Base-by-base conservation (phyloP, 2,113 vertebrate species). In the Eolophus roseicapilla region DNA sequence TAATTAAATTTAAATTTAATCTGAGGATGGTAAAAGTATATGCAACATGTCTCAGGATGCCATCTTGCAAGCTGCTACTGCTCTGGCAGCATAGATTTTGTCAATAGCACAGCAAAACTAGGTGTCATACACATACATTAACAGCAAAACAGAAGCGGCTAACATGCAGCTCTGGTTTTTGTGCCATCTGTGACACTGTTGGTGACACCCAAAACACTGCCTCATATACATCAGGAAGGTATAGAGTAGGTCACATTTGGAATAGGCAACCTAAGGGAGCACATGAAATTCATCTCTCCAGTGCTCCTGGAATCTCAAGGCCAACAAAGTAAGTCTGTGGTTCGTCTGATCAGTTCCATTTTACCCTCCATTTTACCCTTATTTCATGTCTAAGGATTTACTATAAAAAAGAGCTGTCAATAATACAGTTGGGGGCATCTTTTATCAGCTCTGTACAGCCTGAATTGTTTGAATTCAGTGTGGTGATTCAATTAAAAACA, bases 1-100 rank as follows among this genome's bases (percentile, higher is more conserved):
- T 79, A 92, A 81, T 64, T 92, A 84, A 79, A 39, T 89, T 91
- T 92, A 62, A 81, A 49, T 91, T 78, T 91, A 81, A 82, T 53
- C 27, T 79, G 50, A 95, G 9, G 62, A 37, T 57, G 27, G 13
- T 64, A 63, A 75, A 76, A 47, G 8, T 79, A 13, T 25, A 67
- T 49, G 41, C 0, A 3, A 47, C 9, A 10, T 44, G 13, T 83
- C 60, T 91, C 68, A 78, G 21, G 74, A 78, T 50, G 35, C 13
- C 59, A 28, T 62, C 73, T 79, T 91, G 35, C 73, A 82, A 84
- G 57, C n/a, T 83, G 28, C 64, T 90, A 43, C 44, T 84, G 37
- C 16, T 52, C 35, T 52, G 81, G 16, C 28, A 88, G 33, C 53
- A 49, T 3, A 65, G 37, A 41, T 79, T 95, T 89, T 84, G 39